Base-by-base conservation (phyloP, 2,888 invertebrate species). In the Cheilosia urbana region DNA sequence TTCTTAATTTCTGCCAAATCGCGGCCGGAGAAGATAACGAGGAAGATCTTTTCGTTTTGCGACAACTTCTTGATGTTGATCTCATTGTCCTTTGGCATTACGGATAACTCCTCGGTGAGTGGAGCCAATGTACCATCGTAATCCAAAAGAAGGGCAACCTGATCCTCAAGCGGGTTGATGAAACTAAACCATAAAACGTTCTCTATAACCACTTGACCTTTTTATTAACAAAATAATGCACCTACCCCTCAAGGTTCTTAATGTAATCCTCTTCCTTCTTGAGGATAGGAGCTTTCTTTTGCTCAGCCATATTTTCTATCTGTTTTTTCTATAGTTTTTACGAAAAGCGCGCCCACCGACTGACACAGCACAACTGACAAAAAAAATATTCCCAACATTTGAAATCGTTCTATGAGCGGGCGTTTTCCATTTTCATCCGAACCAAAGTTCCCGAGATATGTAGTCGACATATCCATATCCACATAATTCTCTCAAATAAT, bases 41-140 rank as follows among this genome's bases (percentile, higher is more conserved):
- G 94, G 90, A 95, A 96, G 60, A 95, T 94, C 89, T 96, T 95
- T 0, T 95, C 93, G 90, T 95, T 94, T 89, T 94, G 94, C n/a
- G 95, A 94, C 83, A 96, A 92, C 89, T 95, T 94, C 89, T 95
- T 95, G 60, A 94, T 92, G 37, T 96, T 95, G 87, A 96, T 93
- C 73, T 94, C 94, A n/a, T 96, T 96, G 80, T 96, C 93, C 91
- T 96, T 95, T 53, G 96, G 96, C 92, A 92, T 92, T n/a, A 91
- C 89, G n/a, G 92, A 92, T 55, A 92, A 88, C 91, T 96, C 95
- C 40, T 95, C 95, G 45, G 95, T 95, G 62, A 96, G 94, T 2
- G 96, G 96, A 4, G 96, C 95, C 88, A 96, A 91, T 42, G 96
- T 96, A 85, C 96, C 96, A 91, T 96, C 96, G 90, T 95, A 96